Base-by-base conservation (phyloP, 1,140 invertebrate species). In the Thaumetopoea pityocampa region DNA sequence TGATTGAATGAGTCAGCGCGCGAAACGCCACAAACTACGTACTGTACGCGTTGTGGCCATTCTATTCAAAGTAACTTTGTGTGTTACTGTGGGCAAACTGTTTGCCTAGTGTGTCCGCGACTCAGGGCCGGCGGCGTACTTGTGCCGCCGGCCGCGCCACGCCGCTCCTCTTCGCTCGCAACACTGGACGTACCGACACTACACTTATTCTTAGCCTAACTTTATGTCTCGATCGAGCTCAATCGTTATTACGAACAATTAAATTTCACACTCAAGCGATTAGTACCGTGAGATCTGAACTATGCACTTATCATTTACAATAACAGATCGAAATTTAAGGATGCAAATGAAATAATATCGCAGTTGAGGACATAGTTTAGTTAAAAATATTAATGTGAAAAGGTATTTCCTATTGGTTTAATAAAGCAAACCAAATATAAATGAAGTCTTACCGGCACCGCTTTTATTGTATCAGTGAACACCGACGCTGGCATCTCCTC, bases 321-420 rank as follows among this genome's bases (percentile, higher is more conserved):
- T 46, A 59, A 59, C 30, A 73, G 43, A 67, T 61, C 58, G 44
- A 54, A 59, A 60, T 70, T 68, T 51, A 72, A 74, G 68, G 73
- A 84, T 80, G 78, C 74, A 76, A 80, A 81, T 81, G 68, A 84
- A 80, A 79, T 56, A 77, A 71, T 47, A 64, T 63, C 69, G 74
- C 65, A 67, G 49, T 79, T 66, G 73, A 85, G 82, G 82, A 86
- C 85, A 86, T 86, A 83, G 84, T 83, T 85, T 85, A 85, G 82
- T 86, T 82, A 83, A 84, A 83, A 85, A 84, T 73, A 85, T 76
- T 83, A 76, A 76, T 77, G 68, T 83, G 85, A 86, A 86, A 86
- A 86, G 85, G 82, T 86, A 85, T 85, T 73, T 83, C 66, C 76
- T 77, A 77, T 78, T 83, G 76, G 72, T 80, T 80, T 57, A 72